These are phyloP conservation scores for Reticulitermes lucifugus DNA, from an alignment of 2,888 invertebrate species.

Conservation along the genomic window DNA sequence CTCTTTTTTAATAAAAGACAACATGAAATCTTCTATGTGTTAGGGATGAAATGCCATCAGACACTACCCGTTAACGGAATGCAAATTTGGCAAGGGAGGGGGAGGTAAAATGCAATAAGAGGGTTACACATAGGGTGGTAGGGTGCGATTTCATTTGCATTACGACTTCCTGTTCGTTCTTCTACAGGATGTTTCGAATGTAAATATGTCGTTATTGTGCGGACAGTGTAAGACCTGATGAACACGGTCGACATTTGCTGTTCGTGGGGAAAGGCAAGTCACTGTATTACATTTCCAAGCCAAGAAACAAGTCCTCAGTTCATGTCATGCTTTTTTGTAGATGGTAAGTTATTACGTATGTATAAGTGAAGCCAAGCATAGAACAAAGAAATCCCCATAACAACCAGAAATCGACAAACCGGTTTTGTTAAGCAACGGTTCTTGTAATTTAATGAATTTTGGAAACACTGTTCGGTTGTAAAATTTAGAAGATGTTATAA, in stretches of 20 bases:
- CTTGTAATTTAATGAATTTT: too few species aligned
- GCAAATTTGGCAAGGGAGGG: conserved; percentile 17
- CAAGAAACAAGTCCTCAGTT: background rate
- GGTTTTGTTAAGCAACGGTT: too few species aligned
- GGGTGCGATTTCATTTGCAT: conserved; percentile 28
- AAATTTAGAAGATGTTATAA: too few species aligned
- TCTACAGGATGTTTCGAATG: conserved; percentile 22
- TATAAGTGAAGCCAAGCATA: too few species aligned
- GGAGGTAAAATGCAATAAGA: conserved; percentile 26
- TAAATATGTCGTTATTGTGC: background rate
- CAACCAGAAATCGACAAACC: too few species aligned
- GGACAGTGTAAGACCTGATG: background rate
- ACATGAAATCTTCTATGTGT: conserved; percentile 17
- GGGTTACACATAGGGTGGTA: conserved; percentile 21
- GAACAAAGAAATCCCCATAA: too few species aligned
- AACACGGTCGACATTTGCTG: background rate
- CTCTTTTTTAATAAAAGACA: conserved; percentile 30
- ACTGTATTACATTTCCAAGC: background rate
- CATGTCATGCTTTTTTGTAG: background rate
- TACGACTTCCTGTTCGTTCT: conserved; percentile 12
- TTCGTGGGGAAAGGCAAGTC: background rate
- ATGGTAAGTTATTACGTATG: too few species aligned
- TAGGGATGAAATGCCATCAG: conserved; percentile 27
- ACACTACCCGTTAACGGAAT: conserved; percentile 26
- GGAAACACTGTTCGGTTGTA: too few species aligned